Base-by-base conservation (phyloP, 2,113 vertebrate genomes). In the Tetrao urogallus region DNA sequence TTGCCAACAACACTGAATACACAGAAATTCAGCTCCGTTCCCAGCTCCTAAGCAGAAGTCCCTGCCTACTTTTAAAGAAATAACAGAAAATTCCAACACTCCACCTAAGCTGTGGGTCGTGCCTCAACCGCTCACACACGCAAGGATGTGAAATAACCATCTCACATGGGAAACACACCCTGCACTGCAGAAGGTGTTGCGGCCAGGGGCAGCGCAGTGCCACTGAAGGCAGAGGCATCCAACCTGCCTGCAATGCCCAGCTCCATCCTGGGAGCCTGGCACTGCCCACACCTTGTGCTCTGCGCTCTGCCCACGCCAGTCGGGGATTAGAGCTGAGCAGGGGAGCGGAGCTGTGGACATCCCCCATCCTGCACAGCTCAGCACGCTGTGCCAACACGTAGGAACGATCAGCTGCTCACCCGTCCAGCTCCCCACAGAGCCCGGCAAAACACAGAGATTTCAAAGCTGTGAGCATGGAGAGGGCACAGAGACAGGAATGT, bases 231-330 rank as follows among this genome's bases (percentile, higher is more conserved):
- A 75, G 47, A 28, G 20, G 64, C 65, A 25, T 25, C 30, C n/a
- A 40, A 6, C 38, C 45, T 6, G 8, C 13, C 82, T 8, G 60
- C 7, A 16, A 24, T 2, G 2, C 47, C 24, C 60, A 40, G 65
- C 3, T 2, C 79, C n/a, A n/a, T n/a, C n/a, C n/a, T n/a, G n/a
- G n/a, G n/a, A 38, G 43, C 42, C 73, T 15, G 4, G 0, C 0
- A 0, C 24, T 30, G 2, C 32, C 25, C 36, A 17, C 61, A 17
- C 22, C 12, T 24, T 7, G 3, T 15, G 7, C 32, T 25, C 22
- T 5, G 15, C 11, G 40, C 64, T 52, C 28, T 45, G 56, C 66
- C 63, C 47, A 17, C 13, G 0, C 27, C 2, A 2, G 3, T 15
- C 18, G 67, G 73, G 5, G 72, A 6, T 7, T 2, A 9, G 50